Conservation (phyloP, 2,113 vertebrate genomes). For the Girardinichthys multiradiatus region DNA sequence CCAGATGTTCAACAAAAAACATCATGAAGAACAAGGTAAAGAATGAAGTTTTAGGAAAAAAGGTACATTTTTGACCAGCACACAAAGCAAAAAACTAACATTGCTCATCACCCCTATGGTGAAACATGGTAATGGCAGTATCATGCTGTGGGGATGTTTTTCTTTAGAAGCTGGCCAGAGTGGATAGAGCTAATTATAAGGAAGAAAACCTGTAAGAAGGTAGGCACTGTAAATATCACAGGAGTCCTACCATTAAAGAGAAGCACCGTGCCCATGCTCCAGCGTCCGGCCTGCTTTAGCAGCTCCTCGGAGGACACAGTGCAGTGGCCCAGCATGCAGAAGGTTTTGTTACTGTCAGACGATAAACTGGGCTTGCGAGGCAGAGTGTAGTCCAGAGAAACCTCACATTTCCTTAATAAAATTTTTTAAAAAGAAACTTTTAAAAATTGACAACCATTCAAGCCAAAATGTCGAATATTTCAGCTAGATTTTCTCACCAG, state of each 20-base stretch:
- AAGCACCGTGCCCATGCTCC: slow-evolving; percentile 88
- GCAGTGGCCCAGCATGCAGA: slow-evolving; percentile 93
- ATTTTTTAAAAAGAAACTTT: neutral
- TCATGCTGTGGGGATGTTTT: too few relatives aligned
- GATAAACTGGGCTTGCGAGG: slow-evolving; percentile 93
- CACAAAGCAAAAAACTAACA: too few relatives aligned
- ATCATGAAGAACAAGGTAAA: too few relatives aligned
- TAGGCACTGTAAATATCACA: neutral
- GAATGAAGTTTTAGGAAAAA: too few relatives aligned
- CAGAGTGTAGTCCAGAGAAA: slow-evolving; percentile 90
- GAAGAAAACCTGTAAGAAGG: neutral
- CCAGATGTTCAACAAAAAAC: neutral
- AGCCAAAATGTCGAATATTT: neutral
- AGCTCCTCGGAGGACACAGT: slow-evolving; percentile 82
- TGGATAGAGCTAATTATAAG: neutral
- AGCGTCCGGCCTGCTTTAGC: slow-evolving; percentile 78
- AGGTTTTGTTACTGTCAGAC: slow-evolving; percentile 96
- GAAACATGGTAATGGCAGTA: too few relatives aligned
- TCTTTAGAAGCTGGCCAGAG: too few relatives aligned
- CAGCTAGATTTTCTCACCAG: slow-evolving; percentile 80
- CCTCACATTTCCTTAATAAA: slow-evolving; percentile 86
- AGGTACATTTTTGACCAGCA: too few relatives aligned
- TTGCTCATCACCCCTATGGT: too few relatives aligned
- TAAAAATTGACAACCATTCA: slow-evolving; percentile 2
- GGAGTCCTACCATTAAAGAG: slow-evolving; percentile 69